Evolutionary conservation across 2,888 invertebrate genomes (phyloP).

Genomic region (Leptopilina drosophilae): DNA sequence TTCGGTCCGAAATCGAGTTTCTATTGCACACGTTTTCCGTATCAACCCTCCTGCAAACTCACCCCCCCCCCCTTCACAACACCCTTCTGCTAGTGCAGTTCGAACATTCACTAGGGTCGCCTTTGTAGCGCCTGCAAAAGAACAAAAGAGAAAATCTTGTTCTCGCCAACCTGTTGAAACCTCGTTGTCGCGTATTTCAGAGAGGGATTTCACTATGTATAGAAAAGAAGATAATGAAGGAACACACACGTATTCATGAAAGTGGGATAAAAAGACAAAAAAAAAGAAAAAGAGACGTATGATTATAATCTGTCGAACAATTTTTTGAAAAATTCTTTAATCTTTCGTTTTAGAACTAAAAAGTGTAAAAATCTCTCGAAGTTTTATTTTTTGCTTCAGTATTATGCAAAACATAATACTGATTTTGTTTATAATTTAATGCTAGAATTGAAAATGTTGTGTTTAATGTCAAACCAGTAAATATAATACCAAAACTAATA

Average conservation of each 20-base stretch:
- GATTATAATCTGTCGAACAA: background rate
- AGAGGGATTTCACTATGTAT: conserved; percentile 31
- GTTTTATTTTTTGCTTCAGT: too few species aligned
- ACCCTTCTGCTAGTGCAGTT: conserved; percentile 46
- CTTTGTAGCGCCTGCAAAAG: conserved; percentile 50
- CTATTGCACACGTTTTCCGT: conserved; percentile 65
- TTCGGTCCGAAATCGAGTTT: conserved; percentile 67
- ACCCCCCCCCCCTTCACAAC: too few species aligned
- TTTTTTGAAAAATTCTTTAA: background rate
- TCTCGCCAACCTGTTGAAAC: conserved; percentile 68
- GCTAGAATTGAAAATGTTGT: too few species aligned
- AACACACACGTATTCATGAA: background rate
- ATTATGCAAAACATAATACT: too few species aligned
- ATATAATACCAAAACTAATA: too few species aligned
- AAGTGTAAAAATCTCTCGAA: too few species aligned
- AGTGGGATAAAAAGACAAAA: background rate
- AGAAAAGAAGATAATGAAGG: background rate
- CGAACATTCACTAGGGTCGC: conserved; percentile 53
- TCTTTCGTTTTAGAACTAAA: background rate
- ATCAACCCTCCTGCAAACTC: conserved; percentile 47
- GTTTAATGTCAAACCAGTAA: too few species aligned
- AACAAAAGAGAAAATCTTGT: conserved; percentile 64
- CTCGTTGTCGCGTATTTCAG: conserved; percentile 45
- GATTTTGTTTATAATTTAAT: too few species aligned
- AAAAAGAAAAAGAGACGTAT: background rate